Conservation (phyloP, 2,888 invertebrate species). For the Pseudococcus jackbeardsleyi region DNA sequence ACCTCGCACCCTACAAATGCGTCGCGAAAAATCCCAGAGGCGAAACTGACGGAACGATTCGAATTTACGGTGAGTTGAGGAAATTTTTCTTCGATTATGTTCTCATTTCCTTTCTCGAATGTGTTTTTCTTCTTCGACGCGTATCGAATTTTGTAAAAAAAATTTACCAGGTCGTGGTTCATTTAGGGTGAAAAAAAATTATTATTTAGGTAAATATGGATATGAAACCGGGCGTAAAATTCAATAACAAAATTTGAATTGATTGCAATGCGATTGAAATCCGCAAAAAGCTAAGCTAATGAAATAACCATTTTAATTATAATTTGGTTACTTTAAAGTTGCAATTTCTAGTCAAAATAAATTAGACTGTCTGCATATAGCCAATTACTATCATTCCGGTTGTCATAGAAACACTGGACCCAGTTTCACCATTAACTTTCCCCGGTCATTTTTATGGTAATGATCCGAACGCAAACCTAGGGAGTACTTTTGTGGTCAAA, state of each 20-base stretch:
- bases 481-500: constrained; percentile 62
- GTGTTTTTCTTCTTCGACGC: not conserved
- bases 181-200: too few relatives aligned
- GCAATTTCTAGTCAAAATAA: constrained; percentile 63
- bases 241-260: constrained; percentile 59
- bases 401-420: constrained; percentile 57
- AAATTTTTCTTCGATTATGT: not conserved
- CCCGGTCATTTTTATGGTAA: constrained; percentile 64
- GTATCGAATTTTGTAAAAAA: too few relatives aligned
- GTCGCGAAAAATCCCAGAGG: constrained; percentile 91
- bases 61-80: constrained; percentile 88
- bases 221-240: not conserved
- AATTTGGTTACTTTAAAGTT: constrained; percentile 63
- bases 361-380: constrained; percentile 62
- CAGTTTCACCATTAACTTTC: constrained; percentile 52
- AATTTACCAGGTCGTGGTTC: too few relatives aligned
- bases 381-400: constrained; percentile 59
- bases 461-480: constrained; percentile 60
- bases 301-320: constrained; percentile 63
- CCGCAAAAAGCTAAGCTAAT: constrained; percentile 59
- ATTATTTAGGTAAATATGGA: too few relatives aligned
- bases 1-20: constrained; percentile 91
- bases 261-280: constrained; percentile 55
- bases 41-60: constrained; percentile 90
- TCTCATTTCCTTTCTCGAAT: not conserved